Base-by-base conservation (phyloP, 2,888 invertebrate genomes). In the Diaperis boleti region DNA sequence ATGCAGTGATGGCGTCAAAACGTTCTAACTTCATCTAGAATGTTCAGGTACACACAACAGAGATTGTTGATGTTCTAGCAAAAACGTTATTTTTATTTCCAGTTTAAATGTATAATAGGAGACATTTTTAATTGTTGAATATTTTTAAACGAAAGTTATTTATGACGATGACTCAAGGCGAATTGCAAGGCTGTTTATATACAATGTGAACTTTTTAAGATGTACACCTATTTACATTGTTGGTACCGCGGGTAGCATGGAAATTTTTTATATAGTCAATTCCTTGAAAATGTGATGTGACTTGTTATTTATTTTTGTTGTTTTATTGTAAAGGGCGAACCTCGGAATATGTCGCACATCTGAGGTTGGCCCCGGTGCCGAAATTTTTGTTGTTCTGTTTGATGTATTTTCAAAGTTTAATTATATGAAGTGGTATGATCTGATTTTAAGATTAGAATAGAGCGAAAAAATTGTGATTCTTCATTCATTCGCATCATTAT, bases 1-100 rank as follows among this genome's bases (percentile, higher is more conserved):
- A 89, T 89, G 85, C 89, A 89, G 88, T 89, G 87, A 85, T 82
- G 72, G 61, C 66, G 62, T 71, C 65, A 63, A 59, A 42, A 29
- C 41, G 62, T 54, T 57, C 44, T 39, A 49, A 52, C 44, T 33
- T 59, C 63, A 52, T 44, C 52, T 22, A 60, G 42, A 35, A 52
- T 47, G 56, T 66, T 67, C 68, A 70, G 72, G 71, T 74, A 75
- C 73, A 74, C 63, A 65, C 67, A 69, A 67, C 73, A 71, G 70
- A 72, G 67, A 62, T 72, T 69, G 64, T 65, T 69, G 64, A 68
- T 65, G 57, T 54, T 65, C 62, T 26, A 62, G 26, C n/a, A 17
- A 39, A 49, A 42, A 20, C 31, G 22, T 31, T 33, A 22, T 33
- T 52, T 60, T 54, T 42, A 59, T 59, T 55, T 61, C 31, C 54